phyloP scores from a whole-genome alignment of 1,140 invertebrate genomes.

The Uloborus diversus region DNA sequence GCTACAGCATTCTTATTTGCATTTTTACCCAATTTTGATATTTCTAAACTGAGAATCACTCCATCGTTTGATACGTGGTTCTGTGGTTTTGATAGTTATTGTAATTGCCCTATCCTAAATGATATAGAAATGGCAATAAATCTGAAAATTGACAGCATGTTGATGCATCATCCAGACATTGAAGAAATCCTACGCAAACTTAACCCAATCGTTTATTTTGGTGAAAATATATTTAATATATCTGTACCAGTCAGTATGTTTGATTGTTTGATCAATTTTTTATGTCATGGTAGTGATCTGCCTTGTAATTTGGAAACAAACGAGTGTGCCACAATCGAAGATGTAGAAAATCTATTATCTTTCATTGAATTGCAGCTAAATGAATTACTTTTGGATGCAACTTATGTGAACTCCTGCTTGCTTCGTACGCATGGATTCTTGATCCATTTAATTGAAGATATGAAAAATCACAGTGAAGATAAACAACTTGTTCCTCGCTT shows the following conservation, averaged over 20 bases:
- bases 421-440: slow-evolving; percentile 65
- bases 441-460: slow-evolving; percentile 70
- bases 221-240: slow-evolving; percentile 68
- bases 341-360: slow-evolving; percentile 61
- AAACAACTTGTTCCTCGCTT: slow-evolving; percentile 81
- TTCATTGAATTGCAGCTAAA: slow-evolving; percentile 61
- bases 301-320: slow-evolving; percentile 70
- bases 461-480: slow-evolving; percentile 78
- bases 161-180: slow-evolving; percentile 69
- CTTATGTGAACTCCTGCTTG: slow-evolving; percentile 57
- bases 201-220: slow-evolving; percentile 71
- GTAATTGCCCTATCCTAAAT: no score
- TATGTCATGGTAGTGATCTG: slow-evolving; percentile 81
- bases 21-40: slow-evolving; percentile 72
- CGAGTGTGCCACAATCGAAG: slow-evolving; percentile 58
- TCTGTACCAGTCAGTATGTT: slow-evolving; percentile 75
- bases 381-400: slow-evolving; percentile 46
- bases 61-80: slow-evolving; percentile 84
- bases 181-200: slow-evolving; percentile 71
- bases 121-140: no score
- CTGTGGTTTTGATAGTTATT: slow-evolving; percentile 76
- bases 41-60: slow-evolving; percentile 69
- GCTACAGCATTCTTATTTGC: slow-evolving; percentile 81
- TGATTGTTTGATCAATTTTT: slow-evolving; percentile 81
- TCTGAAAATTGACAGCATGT: slow-evolving; percentile 56